Evolutionary conservation across 2,888 invertebrate genomes (phyloP).

Genomic region (Girardia tigrina): DNA sequence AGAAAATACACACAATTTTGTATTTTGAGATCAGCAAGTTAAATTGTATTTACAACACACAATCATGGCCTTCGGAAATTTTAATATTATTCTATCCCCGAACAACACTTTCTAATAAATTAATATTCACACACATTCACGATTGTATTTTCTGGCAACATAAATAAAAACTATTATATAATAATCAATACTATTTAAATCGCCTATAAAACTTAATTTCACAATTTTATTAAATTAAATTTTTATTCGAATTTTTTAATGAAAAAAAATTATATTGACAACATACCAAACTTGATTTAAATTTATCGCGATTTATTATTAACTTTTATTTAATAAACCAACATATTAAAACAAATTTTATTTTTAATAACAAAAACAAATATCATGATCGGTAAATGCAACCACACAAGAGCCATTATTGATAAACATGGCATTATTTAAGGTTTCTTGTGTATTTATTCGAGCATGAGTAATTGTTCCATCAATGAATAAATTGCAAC

Average conservation of each 20-base stretch:
- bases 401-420: background rate
- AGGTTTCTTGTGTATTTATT: background rate
- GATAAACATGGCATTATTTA: background rate
- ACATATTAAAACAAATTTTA: background rate
- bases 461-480: background rate
- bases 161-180: too few relatives aligned
- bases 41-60: conserved; percentile 11
- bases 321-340: too few relatives aligned
- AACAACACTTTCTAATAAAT: too few relatives aligned
- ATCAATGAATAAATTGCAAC: background rate
- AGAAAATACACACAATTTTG: background rate
- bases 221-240: too few relatives aligned
- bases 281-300: too few relatives aligned
- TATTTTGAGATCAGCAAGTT: conserved; percentile 2
- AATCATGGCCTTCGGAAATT: background rate
- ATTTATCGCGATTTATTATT: too few relatives aligned
- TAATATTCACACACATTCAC: too few relatives aligned
- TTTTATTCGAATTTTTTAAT: too few relatives aligned
- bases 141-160: too few relatives aligned
- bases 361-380: background rate
- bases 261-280: too few relatives aligned
- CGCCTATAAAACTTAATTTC: too few relatives aligned
- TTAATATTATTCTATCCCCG: background rate
- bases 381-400: background rate
- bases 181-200: too few relatives aligned